Evolutionary conservation across 2,888 invertebrate species (phyloP).

Genomic region (Pachycephus smyrnensis): DNA sequence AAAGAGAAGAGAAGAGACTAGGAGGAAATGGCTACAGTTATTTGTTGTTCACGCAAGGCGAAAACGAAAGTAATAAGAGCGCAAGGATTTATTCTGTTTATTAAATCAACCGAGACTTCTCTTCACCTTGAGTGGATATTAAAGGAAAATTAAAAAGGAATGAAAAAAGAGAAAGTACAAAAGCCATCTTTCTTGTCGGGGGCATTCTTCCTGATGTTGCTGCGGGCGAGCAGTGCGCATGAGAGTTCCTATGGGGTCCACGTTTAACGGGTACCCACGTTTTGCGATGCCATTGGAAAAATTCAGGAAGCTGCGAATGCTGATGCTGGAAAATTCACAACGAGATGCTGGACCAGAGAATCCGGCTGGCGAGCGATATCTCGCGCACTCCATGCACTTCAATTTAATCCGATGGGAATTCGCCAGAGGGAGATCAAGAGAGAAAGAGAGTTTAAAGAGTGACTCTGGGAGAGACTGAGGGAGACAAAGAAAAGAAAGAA

Average conservation of each 20-base stretch:
- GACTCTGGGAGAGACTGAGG: neutral
- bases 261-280: neutral
- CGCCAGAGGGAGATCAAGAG: neutral
- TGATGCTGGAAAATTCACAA: neutral
- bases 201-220: no score
- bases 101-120: neutral
- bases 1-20: conserved; percentile 3
- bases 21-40: neutral
- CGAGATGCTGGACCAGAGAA: neutral
- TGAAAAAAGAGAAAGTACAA: neutral
- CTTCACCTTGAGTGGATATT: neutral
- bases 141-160: neutral
- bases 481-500: neutral
- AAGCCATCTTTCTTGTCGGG: neutral
- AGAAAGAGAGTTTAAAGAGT: neutral
- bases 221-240: neutral
- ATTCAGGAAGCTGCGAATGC: neutral
- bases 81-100: neutral
- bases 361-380: neutral
- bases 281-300: neutral
- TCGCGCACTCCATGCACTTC: neutral
- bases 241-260: neutral
- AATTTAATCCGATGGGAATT: neutral
- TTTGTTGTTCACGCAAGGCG: neutral
- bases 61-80: neutral